These are phyloP conservation scores for Clarias laeviceps DNA, from an alignment of 2,797 vertebrate genomes.

Conservation along the genomic window DNA sequence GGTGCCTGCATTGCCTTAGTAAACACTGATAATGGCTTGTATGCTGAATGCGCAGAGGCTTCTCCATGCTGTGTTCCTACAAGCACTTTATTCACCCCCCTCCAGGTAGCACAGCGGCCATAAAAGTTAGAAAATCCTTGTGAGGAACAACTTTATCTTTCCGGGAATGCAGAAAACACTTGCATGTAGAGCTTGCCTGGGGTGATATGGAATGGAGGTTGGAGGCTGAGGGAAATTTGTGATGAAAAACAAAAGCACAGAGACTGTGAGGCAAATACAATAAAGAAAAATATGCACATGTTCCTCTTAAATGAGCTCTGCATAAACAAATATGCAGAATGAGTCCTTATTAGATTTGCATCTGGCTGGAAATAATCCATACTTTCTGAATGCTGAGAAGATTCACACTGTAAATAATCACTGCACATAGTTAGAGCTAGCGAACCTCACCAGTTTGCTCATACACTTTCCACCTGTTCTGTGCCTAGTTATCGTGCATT, in stretches of 20 bases:
- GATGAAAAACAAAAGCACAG: slow-evolving; percentile 21
- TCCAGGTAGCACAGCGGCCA: slow-evolving; percentile 48
- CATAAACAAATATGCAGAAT: slow-evolving; percentile 41
- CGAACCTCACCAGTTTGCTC: slow-evolving; percentile 28
- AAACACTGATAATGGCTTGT: slow-evolving; percentile 62
- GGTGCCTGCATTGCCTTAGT: slow-evolving; percentile 59
- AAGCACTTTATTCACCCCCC: slow-evolving; percentile 40
- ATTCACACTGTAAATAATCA: slow-evolving; percentile 29
- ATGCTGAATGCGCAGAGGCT: slow-evolving; percentile 45
- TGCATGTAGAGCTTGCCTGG: slow-evolving; percentile 51
- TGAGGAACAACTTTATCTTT: slow-evolving; percentile 55
- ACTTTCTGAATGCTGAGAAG: slow-evolving; percentile 36
- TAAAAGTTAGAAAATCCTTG: slow-evolving; percentile 55
- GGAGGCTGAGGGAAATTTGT: slow-evolving; percentile 38
- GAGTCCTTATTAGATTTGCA: slow-evolving; percentile 40
- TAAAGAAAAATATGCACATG: slow-evolving; percentile 30
- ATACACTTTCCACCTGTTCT: slow-evolving; percentile 25
- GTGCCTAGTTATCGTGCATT: slow-evolving; percentile 17
- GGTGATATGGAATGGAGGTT: slow-evolving; percentile 39
- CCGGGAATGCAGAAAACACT: slow-evolving; percentile 51
- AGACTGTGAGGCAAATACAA: slow-evolving; percentile 34
- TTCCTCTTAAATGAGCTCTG: slow-evolving; percentile 18
- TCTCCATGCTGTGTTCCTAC: slow-evolving; percentile 42
- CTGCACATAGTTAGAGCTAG: slow-evolving; percentile 28
- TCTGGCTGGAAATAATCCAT: slow-evolving; percentile 36